Percentiles rank a stretch among this genome's conserved stretches.
Conservation (phyloP, 2,113 vertebrate genomes). For the Ibidorhyncha struthersii region DNA sequence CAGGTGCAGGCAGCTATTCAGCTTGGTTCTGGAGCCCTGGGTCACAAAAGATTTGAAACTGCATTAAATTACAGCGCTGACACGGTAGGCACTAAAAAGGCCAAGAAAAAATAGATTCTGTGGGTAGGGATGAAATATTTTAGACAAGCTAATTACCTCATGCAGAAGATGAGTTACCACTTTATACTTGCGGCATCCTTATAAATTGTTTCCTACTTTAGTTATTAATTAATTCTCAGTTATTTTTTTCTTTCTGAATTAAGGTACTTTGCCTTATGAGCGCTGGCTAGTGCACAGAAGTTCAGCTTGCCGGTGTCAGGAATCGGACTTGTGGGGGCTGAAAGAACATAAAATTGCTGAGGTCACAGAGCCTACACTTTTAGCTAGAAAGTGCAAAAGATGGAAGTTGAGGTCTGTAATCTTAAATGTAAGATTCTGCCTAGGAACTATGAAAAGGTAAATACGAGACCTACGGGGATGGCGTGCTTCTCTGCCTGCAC, state of each 20-base stretch:
- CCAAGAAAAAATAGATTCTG: not conserved
- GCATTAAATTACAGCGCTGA: not conserved
- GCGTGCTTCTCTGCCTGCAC: not conserved
- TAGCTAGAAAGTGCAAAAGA: not conserved
- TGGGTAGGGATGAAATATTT: conserved; percentile 17
- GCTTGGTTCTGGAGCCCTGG: not conserved
- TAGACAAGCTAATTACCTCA: conserved; percentile 12
- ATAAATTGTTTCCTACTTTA: not conserved
- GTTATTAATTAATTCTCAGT: not conserved
- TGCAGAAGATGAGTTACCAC: not conserved
- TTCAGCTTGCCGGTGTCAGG: not conserved
- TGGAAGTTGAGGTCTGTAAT: not conserved
- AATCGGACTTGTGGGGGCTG: not conserved
- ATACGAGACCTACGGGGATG: rapidly evolving
- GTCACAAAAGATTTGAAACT: not conserved
- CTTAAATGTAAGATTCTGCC: not conserved
- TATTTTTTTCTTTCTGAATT: not conserved
- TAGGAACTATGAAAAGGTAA: not conserved
- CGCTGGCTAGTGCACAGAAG: not conserved
- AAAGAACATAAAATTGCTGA: not conserved
- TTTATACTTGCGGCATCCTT: not conserved
- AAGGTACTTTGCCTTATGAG: not conserved
- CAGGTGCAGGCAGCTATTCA: not conserved
- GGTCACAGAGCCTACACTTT: not conserved
- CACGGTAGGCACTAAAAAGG: not conserved